These are phyloP conservation scores for Drosophila atroscutellata DNA, from an alignment of 2,888 invertebrate genomes.

Conservation along the genomic window DNA sequence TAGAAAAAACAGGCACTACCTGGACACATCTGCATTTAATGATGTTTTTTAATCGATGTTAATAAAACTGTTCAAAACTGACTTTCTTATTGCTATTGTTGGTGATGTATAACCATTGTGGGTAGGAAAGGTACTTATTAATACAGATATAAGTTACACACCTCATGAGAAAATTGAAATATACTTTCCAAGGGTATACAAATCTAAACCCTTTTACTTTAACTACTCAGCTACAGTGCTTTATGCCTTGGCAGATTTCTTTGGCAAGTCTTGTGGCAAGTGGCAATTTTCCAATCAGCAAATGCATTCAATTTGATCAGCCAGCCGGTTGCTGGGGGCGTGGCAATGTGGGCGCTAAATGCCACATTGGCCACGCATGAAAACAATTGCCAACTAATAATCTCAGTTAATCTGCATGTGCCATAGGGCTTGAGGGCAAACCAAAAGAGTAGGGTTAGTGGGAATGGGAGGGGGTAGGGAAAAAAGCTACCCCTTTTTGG, in stretches of 20 bases:
- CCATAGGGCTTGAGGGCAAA: conserved; percentile 5
- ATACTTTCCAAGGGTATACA: neutral
- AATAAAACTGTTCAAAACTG: neutral
- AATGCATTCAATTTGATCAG: conserved; percentile 84
- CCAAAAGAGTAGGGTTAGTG: neutral
- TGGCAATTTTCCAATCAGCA: conserved; percentile 85
- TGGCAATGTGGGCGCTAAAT: conserved; percentile 60
- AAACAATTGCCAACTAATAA: conserved; percentile 84
- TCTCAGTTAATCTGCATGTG: conserved; percentile 81
- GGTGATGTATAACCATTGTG: neutral
- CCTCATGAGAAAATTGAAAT: neutral
- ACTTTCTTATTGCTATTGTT: neutral
- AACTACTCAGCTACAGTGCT: conserved; percentile 12
- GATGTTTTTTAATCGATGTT: neutral
- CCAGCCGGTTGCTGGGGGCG: conserved; percentile 54
- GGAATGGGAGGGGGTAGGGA: neutral
- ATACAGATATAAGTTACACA: neutral
- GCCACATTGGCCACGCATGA: conserved; percentile 63
- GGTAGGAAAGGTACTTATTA: neutral
- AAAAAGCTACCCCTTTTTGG: conserved; percentile 7
- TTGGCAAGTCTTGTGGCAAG: conserved; percentile 44
- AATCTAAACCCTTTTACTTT: conserved; percentile 24
- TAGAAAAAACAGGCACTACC: neutral
- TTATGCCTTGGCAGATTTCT: conserved; percentile 1
- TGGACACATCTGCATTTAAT: neutral